Conservation (phyloP, 1,140 invertebrate species). For the Alviniconcha marisindica region DNA sequence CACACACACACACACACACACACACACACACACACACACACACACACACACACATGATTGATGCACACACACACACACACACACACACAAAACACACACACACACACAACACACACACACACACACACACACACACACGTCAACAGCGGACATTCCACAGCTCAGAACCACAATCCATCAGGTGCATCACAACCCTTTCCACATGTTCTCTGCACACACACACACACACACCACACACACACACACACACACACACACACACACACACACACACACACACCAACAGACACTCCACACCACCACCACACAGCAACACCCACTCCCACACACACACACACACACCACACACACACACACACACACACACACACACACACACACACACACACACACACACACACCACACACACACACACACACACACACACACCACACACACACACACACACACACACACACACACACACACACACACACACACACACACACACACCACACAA, state of each 20-base stretch:
- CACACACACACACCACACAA: background rate
- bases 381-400: background rate
- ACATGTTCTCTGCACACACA: too few relatives aligned
- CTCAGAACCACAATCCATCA: too few relatives aligned
- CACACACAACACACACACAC: slow-evolving; percentile 11
- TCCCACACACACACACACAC: too few relatives aligned
- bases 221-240: too few relatives aligned
- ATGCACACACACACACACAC: background rate
- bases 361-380: background rate
- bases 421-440: too few relatives aligned
- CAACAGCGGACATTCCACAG: too few relatives aligned
- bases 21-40: background rate
- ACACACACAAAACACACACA: background rate
- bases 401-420: too few relatives aligned
- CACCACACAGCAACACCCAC: too few relatives aligned
- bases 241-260: too few relatives aligned
- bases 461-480: background rate
- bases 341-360: background rate
- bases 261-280: too few relatives aligned
- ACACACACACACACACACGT: slow-evolving; percentile 9
- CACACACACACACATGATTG: background rate
- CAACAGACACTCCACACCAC: too few relatives aligned
- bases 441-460: background rate
- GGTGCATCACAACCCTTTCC: too few relatives aligned
- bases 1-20: background rate